Percentiles rank a stretch among this genome's conserved stretches.
Evolutionary conservation across 2,113 vertebrate genomes (phyloP).

Genomic region (Alexandromys fortis): DNA sequence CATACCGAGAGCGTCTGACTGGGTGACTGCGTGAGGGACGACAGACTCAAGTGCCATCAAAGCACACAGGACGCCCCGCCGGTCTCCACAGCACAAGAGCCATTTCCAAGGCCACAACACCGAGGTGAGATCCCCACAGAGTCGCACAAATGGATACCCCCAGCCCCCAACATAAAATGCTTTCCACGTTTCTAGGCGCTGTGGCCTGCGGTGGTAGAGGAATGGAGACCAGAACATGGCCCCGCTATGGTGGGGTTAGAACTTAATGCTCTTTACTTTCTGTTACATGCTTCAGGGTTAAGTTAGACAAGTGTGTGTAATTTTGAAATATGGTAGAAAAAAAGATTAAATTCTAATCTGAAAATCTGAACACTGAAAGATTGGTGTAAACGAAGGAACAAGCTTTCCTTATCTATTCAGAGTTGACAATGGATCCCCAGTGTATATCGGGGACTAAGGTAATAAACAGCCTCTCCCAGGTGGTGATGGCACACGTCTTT

Average conservation of each 20-base stretch:
- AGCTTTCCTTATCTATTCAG: constrained; percentile 3
- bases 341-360: constrained; percentile 5
- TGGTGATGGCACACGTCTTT: neutral
- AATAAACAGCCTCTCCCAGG: neutral
- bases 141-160: neutral
- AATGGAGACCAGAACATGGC: neutral
- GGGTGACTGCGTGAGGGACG: neutral
- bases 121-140: neutral
- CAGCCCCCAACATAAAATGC: neutral
- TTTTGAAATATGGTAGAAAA: neutral
- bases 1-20: neutral
- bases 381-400: neutral
- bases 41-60: neutral
- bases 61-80: neutral
- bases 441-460: neutral
- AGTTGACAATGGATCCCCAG: neutral
- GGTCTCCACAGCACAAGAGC: neutral
- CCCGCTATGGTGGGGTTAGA: neutral
- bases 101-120: neutral
- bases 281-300: neutral
- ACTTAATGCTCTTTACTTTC: neutral
- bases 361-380: constrained; percentile 12
- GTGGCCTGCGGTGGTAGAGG: neutral
- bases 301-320: neutral
- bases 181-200: neutral